These are phyloP conservation scores for Coelinius sp. DNA, from an alignment of 2,888 invertebrate species.

Conservation along the genomic window DNA sequence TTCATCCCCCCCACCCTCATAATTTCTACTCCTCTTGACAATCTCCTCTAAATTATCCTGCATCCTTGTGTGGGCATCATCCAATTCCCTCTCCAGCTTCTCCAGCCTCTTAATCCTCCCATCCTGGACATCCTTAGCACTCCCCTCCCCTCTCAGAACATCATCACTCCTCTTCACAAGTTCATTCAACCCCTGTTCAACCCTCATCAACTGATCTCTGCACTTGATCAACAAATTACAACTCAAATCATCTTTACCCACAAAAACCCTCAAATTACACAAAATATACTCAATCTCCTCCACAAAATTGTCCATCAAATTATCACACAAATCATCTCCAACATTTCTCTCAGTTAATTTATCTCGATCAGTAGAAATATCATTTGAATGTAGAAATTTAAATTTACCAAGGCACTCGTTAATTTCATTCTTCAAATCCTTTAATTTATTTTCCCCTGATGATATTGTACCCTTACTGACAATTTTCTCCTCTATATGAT, in stretches of 20 bases:
- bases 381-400: constrained; percentile 33
- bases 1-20: constrained; percentile 34
- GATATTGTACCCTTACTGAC: constrained; percentile 57
- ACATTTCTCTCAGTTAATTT: background rate
- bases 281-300: constrained; percentile 62
- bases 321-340: constrained; percentile 47
- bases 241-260: constrained; percentile 42
- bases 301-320: constrained; percentile 54
- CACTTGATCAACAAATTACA: constrained; percentile 52
- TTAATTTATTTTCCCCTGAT: constrained; percentile 57
- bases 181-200: constrained; percentile 56
- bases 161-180: constrained; percentile 58
- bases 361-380: constrained; percentile 19
- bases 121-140: constrained; percentile 48
- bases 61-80: constrained; percentile 63
- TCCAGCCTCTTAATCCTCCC: constrained; percentile 57
- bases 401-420: constrained; percentile 57
- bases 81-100: constrained; percentile 62
- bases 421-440: constrained; percentile 64
- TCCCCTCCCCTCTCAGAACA: constrained; percentile 43
- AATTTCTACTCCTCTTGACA: constrained; percentile 50
- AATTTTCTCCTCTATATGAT: constrained; percentile 59
- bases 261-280: constrained; percentile 51
- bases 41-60: constrained; percentile 61
- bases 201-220: constrained; percentile 51